Base-by-base conservation (phyloP, 2,797 vertebrate species). In the Remorina albescens region DNA sequence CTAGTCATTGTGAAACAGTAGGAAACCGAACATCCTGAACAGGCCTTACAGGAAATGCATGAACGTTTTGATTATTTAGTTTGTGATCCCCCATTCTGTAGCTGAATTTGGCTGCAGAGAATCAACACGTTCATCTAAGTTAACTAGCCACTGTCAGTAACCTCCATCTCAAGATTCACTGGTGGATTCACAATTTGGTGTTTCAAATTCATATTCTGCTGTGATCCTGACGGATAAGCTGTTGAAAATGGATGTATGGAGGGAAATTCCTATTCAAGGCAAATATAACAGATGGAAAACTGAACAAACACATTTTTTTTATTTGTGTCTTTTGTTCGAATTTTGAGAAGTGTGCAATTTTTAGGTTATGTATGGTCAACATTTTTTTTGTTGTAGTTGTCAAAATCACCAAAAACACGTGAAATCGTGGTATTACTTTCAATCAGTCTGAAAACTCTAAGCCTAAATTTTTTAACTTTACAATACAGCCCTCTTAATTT, bases 381-480 rank as follows among this genome's bases (percentile, higher is more conserved):
- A 12, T 16, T 41, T 42, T 42, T 19, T 8, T n/a, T n/a, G 37
- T 5, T 39, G 15, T 46, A n/a, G 9, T 47, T 47, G 9, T n/a
- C 6, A 32, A 25, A 65, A 60, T 53, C 32, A 67, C 28, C n/a
- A 49, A 10, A 5, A n/a, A n/a, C n/a, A 60, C 7, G 54, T 44
- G 0, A 21, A 0, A 60, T 34, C 0, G n/a, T 18, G 12, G 15
- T 30, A 46, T 61, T 1, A 21, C 2, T 2, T 54, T 19, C 60
- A 62, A 60, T 13, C 19, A 37, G n/a, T 5, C 51, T 44, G 25
- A 46, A 44, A 13, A 9, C 6, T 19, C 0, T 23, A 34, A 34
- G 26, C 13, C 2, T 39, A 21, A 55, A 36, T 53, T 39, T 3
- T 13, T 2, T 28, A 4, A 28, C n/a, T 15, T 23, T 19, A 21